Conservation (phyloP, 2,797 vertebrate species). For the Myotis myotis region DNA sequence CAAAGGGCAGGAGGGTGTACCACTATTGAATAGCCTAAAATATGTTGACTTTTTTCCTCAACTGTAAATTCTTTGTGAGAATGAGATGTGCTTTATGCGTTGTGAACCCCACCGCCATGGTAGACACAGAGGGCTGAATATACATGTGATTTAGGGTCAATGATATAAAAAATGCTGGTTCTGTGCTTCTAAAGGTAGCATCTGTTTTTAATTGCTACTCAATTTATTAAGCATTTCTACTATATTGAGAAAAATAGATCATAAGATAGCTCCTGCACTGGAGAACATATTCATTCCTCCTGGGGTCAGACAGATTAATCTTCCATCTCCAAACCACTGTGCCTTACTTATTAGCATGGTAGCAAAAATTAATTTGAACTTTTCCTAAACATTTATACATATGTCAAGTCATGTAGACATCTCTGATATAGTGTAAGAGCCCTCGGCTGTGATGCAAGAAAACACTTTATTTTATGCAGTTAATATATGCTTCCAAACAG, state of each 20-base stretch:
- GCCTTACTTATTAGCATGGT: neutral
- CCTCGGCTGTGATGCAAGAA: constrained; percentile 18
- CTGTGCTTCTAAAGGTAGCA: neutral
- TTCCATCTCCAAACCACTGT: constrained; percentile 4
- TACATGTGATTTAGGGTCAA: neutral
- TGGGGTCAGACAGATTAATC: constrained; percentile 2
- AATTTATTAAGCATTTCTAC: constrained; percentile 42
- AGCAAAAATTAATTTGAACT: constrained; percentile 50
- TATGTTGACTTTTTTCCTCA: neutral
- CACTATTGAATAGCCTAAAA: neutral
- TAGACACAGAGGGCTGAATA: neutral
- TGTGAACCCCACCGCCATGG: neutral
- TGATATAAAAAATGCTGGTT: neutral
- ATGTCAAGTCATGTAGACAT: neutral
- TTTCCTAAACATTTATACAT: constrained; percentile 52
- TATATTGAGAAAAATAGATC: neutral
- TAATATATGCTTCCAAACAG: neutral
- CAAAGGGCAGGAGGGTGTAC: neutral
- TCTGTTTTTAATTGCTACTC: constrained; percentile 50
- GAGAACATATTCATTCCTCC: constrained; percentile 14
- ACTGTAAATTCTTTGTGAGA: neutral
- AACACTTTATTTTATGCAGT: neutral
- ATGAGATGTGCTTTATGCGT: neutral
- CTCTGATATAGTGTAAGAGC: neutral
- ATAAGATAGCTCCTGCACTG: neutral